Percentiles rank a stretch among this genome's conserved stretches.
phyloP scores from a whole-genome alignment of 2,113 vertebrate species.

The Bagarius yarrelli region DNA sequence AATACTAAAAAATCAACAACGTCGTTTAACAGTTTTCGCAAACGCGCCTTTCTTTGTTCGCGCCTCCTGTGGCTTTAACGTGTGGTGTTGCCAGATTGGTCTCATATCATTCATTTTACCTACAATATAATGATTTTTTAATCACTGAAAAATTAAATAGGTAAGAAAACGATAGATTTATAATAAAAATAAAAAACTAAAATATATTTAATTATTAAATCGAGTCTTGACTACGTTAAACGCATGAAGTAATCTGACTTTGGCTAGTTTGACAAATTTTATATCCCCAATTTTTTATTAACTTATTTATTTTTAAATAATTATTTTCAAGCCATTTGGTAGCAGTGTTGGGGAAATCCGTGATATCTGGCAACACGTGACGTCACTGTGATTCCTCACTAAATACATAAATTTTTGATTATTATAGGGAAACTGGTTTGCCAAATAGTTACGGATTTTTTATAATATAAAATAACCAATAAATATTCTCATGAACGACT shows the following conservation, averaged over 20 bases:
- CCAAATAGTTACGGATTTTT: neutral
- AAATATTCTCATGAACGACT: neutral
- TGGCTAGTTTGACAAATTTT: neutral
- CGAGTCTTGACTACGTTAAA: neutral
- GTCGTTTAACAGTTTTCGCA: neutral
- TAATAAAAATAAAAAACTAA: neutral
- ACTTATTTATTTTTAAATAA: neutral
- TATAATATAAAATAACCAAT: neutral
- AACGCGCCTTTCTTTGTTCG: conserved; percentile 9
- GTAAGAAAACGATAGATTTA: neutral
- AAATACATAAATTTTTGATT: neutral
- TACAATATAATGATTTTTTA: too few species aligned
- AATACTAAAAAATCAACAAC: neutral
- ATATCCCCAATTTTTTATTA: neutral
- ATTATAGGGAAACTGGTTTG: neutral
- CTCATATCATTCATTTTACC: too few species aligned
- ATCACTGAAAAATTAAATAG: neutral
- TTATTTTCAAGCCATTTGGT: too few species aligned
- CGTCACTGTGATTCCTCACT: neutral
- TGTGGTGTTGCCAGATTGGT: neutral
- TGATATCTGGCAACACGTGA: conserved; percentile 7
- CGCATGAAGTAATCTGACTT: neutral
- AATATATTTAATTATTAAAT: neutral
- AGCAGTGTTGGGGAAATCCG: neutral
- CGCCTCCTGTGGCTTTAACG: neutral